Evolutionary conservation across 2,888 invertebrate genomes (phyloP).

Genomic region (Coleophora deauratella): DNA sequence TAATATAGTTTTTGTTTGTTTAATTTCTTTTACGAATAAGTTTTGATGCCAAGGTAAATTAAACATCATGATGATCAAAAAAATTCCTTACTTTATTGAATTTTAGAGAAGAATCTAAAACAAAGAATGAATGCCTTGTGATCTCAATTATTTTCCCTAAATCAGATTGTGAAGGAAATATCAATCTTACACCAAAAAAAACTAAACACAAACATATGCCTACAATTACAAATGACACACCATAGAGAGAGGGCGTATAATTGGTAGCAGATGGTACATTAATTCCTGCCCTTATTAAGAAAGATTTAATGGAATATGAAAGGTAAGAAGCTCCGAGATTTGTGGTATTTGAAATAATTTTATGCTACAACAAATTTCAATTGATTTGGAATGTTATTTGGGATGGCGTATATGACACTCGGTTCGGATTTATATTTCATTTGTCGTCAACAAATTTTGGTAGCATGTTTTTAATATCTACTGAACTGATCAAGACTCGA

Average conservation of each 20-base stretch:
- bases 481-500: no score
- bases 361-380: slow-evolving; percentile 5
- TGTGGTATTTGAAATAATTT: slow-evolving; percentile 10
- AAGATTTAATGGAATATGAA: slow-evolving; percentile 16
- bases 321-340: slow-evolving; percentile 18
- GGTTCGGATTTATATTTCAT: slow-evolving; percentile 1
- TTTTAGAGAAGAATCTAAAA: no score
- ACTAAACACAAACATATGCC: slow-evolving; percentile 18
- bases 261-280: slow-evolving; percentile 22
- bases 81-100: no score
- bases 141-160: no score
- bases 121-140: no score
- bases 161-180: no score
- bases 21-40: no score
- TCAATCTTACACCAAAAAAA: background rate
- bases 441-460: no score
- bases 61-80: no score
- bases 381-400: slow-evolving; percentile 3
- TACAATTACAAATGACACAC: slow-evolving; percentile 1
- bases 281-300: slow-evolving; percentile 16
- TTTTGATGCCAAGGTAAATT: no score
- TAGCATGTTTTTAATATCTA: no score
- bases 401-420: slow-evolving; percentile 1
- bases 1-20: no score
- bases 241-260: slow-evolving; percentile 15